Conservation (phyloP, 1,140 invertebrate species). For the Adelges cooleyi region DNA sequence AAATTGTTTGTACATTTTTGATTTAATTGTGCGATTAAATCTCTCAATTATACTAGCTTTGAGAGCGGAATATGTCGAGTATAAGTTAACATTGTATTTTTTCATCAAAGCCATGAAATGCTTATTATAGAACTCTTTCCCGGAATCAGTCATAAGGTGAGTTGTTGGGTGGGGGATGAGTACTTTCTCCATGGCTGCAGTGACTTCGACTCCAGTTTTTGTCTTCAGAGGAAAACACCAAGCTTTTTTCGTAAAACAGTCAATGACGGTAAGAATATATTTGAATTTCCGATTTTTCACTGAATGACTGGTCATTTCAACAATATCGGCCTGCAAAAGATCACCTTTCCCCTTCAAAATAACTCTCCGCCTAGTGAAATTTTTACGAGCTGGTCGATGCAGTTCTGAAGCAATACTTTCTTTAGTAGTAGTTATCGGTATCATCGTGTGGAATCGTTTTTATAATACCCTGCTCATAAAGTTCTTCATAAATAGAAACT, state of each 20-base stretch:
- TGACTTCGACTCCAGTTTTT: slow-evolving; percentile 38
- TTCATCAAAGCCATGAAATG: slow-evolving; percentile 36
- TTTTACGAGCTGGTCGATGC: too few relatives aligned
- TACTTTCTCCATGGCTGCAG: slow-evolving; percentile 33
- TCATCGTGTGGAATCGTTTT: too few relatives aligned
- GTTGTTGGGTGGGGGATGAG: background rate
- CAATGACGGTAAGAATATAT: too few relatives aligned
- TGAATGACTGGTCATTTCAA: too few relatives aligned
- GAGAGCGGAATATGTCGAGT: slow-evolving; percentile 36
- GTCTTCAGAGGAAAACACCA: slow-evolving; percentile 40
- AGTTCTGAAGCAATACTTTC: too few relatives aligned
- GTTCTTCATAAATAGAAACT: too few relatives aligned
- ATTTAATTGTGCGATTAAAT: slow-evolving; percentile 40
- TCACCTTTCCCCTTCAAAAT: too few relatives aligned
- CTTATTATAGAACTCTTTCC: slow-evolving; percentile 36
- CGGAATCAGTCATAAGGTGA: background rate
- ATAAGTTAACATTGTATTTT: slow-evolving; percentile 35
- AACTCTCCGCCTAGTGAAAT: too few relatives aligned
- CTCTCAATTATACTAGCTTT: slow-evolving; percentile 40
- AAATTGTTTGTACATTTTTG: background rate
- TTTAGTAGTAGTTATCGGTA: too few relatives aligned
- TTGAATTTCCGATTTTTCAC: too few relatives aligned
- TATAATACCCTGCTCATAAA: too few relatives aligned
- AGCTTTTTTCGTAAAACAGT: slow-evolving; percentile 41
- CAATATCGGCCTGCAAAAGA: too few relatives aligned